phyloP scores from a whole-genome alignment of 2,888 invertebrate genomes.

The Melitaea athalia region DNA sequence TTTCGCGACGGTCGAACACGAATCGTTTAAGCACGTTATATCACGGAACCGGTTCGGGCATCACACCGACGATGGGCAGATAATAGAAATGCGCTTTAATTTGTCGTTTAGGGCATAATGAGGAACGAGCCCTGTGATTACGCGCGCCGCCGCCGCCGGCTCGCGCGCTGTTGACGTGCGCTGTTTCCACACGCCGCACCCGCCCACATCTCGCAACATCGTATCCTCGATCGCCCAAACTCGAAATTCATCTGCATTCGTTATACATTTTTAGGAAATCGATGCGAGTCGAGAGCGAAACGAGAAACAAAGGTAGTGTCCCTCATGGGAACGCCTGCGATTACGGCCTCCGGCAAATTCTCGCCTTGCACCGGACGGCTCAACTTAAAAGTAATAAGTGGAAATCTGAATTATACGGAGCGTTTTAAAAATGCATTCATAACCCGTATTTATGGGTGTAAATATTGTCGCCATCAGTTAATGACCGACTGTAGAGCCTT shows the following conservation, averaged over 20 bases:
- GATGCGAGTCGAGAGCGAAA: constrained; percentile 34
- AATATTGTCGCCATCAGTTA: constrained; percentile 37
- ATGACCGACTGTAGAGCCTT: constrained; percentile 7
- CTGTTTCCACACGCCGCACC: constrained; percentile 60
- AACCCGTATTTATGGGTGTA: constrained; percentile 37
- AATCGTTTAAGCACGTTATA: constrained; percentile 49
- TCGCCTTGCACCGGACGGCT: constrained; percentile 57
- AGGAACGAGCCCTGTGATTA: constrained; percentile 83
- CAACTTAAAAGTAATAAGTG: constrained; percentile 63
- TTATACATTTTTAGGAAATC: constrained; percentile 18
- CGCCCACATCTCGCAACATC: constrained; percentile 52
- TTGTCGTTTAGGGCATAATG: constrained; percentile 83
- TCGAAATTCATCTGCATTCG: constrained; percentile 42
- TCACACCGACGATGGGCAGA: constrained; percentile 70
- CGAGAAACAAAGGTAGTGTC: constrained; percentile 54
- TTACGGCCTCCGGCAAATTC: constrained; percentile 65
- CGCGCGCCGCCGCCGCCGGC: constrained; percentile 75
- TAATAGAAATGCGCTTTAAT: constrained; percentile 82
- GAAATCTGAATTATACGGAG: constrained; percentile 56
- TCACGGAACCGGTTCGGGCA: constrained; percentile 63
- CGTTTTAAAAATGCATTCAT: constrained; percentile 41
- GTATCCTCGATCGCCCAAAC: constrained; percentile 58
- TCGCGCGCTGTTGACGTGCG: constrained; percentile 80
- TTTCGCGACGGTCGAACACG: constrained; percentile 37
- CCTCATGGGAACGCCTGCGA: constrained; percentile 60